These are phyloP conservation scores for Plebejus argus DNA, from an alignment of 2,888 invertebrate genomes.

Conservation along the genomic window DNA sequence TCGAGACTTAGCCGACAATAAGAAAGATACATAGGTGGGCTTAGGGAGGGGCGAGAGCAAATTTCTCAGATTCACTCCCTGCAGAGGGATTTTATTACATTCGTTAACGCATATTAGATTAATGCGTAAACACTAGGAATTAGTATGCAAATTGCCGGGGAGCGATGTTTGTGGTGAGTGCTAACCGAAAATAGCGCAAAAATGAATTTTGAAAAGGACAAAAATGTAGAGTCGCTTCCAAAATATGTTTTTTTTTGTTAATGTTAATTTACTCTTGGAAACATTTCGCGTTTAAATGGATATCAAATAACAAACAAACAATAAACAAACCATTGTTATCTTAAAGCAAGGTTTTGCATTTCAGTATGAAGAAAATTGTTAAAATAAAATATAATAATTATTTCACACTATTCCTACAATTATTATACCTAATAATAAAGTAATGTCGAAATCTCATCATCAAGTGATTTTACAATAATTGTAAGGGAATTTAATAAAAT, in stretches of 20 bases:
- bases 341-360: too few relatives aligned
- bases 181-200: not conserved
- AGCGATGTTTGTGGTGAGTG: conserved; percentile 34
- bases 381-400: not conserved
- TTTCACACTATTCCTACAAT: not conserved
- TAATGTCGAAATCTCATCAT: too few relatives aligned
- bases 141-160: conserved; percentile 62
- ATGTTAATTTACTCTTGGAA: too few relatives aligned
- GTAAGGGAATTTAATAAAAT: conserved; percentile 23
- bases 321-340: too few relatives aligned
- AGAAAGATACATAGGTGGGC: conserved; percentile 80
- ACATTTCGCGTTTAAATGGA: too few relatives aligned
- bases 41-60: conserved; percentile 72
- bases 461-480: not conserved
- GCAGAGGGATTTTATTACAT: conserved; percentile 74
- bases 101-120: conserved; percentile 77
- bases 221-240: not conserved
- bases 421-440: too few relatives aligned
- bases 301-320: too few relatives aligned
- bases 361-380: too few relatives aligned
- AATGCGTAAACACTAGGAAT: conserved; percentile 67
- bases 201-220: not conserved
- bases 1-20: conserved; percentile 79
- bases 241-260: too few relatives aligned
- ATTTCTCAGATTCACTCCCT: conserved; percentile 76